Conservation (phyloP, 2,888 invertebrate species). For the Meghimatium bilineatum region DNA sequence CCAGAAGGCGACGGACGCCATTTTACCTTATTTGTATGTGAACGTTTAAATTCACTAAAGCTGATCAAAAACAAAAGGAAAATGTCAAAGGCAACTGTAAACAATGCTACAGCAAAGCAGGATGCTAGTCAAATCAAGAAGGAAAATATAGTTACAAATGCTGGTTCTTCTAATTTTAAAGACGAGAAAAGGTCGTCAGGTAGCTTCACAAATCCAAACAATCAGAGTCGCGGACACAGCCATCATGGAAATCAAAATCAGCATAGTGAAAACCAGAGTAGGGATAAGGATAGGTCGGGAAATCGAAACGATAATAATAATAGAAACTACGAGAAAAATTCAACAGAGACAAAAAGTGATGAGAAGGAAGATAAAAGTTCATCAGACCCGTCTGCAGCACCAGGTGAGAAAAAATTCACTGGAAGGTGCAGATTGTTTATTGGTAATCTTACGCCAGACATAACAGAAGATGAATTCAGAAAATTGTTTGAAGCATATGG, state of each 20-base stretch:
- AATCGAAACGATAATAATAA: conserved; percentile 33
- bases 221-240: neutral
- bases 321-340: conserved; percentile 12
- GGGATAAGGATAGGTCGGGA: conserved; percentile 5
- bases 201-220: conserved; percentile 23
- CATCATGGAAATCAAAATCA: conserved; percentile 25
- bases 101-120: conserved; percentile 41
- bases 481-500: conserved; percentile 92
- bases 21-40: conserved; percentile 20
- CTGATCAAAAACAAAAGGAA: neutral
- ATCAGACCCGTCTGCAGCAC: conserved; percentile 1
- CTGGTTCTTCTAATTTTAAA: neutral
- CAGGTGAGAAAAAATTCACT: conserved; percentile 66
- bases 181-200: conserved; percentile 28
- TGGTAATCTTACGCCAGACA: conserved; percentile 93
- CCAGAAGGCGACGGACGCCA: conserved; percentile 41
- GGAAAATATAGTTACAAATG: conserved; percentile 31
- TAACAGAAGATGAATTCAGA: conserved; percentile 91
- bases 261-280: neutral
- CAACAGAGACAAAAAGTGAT: neutral
- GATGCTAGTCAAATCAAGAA: conserved; percentile 46
- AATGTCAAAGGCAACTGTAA: conserved; percentile 50
- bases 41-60: neutral
- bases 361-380: conserved; percentile 37
- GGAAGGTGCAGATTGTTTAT: conserved; percentile 96